Percentiles rank a stretch among this genome's conserved stretches.
Conservation (phyloP, 2,797 vertebrate species). For the Lacerta agilis region DNA sequence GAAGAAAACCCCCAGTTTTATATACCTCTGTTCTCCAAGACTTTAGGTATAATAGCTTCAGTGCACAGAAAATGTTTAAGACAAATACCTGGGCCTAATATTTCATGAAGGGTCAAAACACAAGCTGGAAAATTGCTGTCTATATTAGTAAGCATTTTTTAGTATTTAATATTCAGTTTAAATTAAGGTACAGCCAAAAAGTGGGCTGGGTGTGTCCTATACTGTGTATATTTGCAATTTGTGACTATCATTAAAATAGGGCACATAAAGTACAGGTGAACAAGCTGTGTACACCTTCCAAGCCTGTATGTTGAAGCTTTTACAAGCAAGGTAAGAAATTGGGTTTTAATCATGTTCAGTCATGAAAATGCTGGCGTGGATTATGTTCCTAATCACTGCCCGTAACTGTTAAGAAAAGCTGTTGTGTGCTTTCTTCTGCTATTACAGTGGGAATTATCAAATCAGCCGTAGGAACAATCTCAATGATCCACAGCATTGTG, state of each 20-base stretch:
- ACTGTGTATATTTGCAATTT: neutral
- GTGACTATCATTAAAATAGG: neutral
- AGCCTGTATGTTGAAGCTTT: neutral
- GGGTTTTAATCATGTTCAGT: neutral
- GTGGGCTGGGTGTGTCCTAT: neutral
- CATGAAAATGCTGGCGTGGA: neutral
- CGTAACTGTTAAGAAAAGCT: neutral
- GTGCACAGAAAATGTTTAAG: no score
- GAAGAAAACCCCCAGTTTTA: neutral
- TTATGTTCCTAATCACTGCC: conserved; percentile 37
- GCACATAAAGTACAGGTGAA: neutral
- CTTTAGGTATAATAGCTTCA: neutral
- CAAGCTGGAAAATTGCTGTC: neutral
- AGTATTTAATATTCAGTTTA: no score
- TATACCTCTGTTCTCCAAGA: neutral
- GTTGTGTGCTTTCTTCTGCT: conserved; percentile 5
- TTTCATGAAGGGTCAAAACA: neutral
- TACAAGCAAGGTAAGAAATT: neutral
- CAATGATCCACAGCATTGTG: neutral
- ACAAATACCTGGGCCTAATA: no score
- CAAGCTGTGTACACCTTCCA: no score
- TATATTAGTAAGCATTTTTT: no score
- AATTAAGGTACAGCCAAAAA: neutral
- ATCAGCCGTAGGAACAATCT: neutral
- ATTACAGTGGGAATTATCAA: conserved; percentile 26